These are phyloP conservation scores for Drosophila demipolita DNA, from an alignment of 2,888 invertebrate genomes.

Conservation along the genomic window DNA sequence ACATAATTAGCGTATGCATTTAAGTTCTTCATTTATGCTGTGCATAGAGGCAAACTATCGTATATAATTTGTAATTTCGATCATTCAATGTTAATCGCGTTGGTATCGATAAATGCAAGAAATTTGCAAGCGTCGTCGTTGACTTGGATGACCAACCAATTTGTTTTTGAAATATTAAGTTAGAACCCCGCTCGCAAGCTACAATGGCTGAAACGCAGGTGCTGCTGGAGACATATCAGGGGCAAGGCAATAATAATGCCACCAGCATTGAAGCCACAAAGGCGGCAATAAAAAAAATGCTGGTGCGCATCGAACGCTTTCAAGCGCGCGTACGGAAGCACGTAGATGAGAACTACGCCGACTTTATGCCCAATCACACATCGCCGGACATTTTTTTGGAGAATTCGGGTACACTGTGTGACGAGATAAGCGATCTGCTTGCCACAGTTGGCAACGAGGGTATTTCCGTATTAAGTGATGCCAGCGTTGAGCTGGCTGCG, in stretches of 20 bases:
- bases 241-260: constrained; percentile 27
- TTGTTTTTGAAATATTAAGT: neutral
- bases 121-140: constrained; percentile 54
- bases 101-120: constrained; percentile 34
- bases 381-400: constrained; percentile 82
- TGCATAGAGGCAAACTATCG: neutral
- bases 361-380: constrained; percentile 83
- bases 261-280: constrained; percentile 69
- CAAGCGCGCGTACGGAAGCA: constrained; percentile 82
- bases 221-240: constrained; percentile 46
- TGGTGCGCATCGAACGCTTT: constrained; percentile 80
- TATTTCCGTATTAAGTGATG: constrained; percentile 87
- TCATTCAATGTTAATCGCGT: neutral
- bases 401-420: constrained; percentile 76
- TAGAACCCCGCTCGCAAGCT: neutral
- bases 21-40: neutral
- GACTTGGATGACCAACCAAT: constrained; percentile 37
- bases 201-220: constrained; percentile 26
- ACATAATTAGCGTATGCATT: neutral
- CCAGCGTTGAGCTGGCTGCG: constrained; percentile 87
- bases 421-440: constrained; percentile 79
- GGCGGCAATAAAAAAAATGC: constrained; percentile 77
- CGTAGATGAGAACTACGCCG: constrained; percentile 83
- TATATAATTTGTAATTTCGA: neutral
- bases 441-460: constrained; percentile 87